Conservation (phyloP, 1,140 invertebrate genomes). For the Drosophila arawakana region DNA sequence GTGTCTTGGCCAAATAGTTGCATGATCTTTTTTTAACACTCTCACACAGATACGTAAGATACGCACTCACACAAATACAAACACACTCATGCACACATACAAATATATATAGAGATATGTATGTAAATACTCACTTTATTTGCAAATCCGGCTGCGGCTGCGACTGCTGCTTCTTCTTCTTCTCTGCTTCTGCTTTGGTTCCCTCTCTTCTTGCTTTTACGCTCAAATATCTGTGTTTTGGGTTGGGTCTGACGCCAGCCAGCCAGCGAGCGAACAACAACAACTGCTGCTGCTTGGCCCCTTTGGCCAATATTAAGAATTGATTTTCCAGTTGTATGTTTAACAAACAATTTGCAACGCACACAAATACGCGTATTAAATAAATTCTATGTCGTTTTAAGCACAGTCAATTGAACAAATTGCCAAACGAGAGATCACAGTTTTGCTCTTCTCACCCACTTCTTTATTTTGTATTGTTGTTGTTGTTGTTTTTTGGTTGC, state of each 20-base stretch:
- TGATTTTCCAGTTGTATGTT: conserved; percentile 73
- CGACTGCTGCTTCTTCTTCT: conserved; percentile 46
- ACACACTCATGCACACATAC: conserved; percentile 38
- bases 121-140: conserved; percentile 56
- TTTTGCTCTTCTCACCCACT: conserved; percentile 50
- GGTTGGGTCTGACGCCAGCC: conserved; percentile 64
- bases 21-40: conserved; percentile 74
- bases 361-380: conserved; percentile 68
- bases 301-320: conserved; percentile 67
- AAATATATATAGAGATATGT: conserved; percentile 11
- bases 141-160: conserved; percentile 76
- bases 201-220: conserved; percentile 49
- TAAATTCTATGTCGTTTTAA: conserved; percentile 70
- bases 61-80: conserved; percentile 46
- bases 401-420: conserved; percentile 80
- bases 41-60: conserved; percentile 51
- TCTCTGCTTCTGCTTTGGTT: conserved; percentile 32
- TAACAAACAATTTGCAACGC: conserved; percentile 58
- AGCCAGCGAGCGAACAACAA: conserved; percentile 32
- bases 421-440: conserved; percentile 72
- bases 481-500: conserved; percentile 55
- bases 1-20: conserved; percentile 59
- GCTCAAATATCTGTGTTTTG: conserved; percentile 70
- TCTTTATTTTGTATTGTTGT: conserved; percentile 49
- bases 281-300: conserved; percentile 72